Base-by-base conservation (phyloP, 1,140 invertebrate species). In the Orchesella cincta region DNA sequence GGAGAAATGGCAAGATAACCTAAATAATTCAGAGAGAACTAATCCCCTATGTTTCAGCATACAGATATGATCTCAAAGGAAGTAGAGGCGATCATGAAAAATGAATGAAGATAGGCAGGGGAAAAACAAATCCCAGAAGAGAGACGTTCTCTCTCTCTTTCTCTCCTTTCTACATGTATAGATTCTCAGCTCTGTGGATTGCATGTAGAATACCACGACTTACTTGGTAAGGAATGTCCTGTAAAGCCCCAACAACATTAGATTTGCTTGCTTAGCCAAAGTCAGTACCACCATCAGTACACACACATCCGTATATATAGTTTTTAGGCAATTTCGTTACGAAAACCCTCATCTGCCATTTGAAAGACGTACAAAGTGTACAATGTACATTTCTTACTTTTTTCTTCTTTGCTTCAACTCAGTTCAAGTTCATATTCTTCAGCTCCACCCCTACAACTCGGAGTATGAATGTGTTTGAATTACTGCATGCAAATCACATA, bases 51-150 rank as follows among this genome's bases (percentile, higher is more conserved):
- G 62, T 33, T 67, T 31, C 62, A 67, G 62, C 62, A 67, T 67
- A 67, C 62, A 67, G 62, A 67, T 67, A 67, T 67, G 62, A 67
- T 67, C 62, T 67, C 62, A 67, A 67, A 67, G 62, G 62, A 67
- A 67, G 62, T 33, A 67, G 62, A 67, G 62, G 62, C 62, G 62
- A 67, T 67, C 62, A 67, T 67, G 62, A 67, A 67, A 67, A 67
- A 67, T 67, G 62, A 67, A 67, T 67, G 62, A 67, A 67, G 62
- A 67, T 67, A 67, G 62, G 62, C 62, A 67, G 31, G 62, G 62
- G 62, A 67, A 67, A n/a, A 67, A 67, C 62, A 67, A 67, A 67
- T 67, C 62, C 62, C 62, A 67, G 62, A 67, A 67, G 62, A 67
- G 62, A 26, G 62, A 29, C 62, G 62, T 67, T 67, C 62, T 67